These are phyloP conservation scores for Rhamnusium bicolor DNA, from an alignment of 2,888 invertebrate genomes.

Conservation along the genomic window DNA sequence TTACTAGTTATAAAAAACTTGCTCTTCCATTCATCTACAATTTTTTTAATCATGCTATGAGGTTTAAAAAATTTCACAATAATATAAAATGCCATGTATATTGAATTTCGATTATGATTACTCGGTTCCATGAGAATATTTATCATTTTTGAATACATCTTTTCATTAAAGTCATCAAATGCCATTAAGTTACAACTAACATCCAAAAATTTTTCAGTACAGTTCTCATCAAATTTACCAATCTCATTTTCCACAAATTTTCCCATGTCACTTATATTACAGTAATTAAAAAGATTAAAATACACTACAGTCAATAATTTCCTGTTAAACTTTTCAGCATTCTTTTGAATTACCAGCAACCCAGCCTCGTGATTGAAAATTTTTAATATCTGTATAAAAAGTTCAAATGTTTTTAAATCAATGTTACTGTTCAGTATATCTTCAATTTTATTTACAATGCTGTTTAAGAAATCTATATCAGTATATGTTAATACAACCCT, in stretches of 20 bases:
- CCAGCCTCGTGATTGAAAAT: conserved; percentile 11
- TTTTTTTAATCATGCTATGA: background rate
- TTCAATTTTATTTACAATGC: background rate
- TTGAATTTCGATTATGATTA: background rate
- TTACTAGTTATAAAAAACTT: background rate
- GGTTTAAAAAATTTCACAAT: background rate
- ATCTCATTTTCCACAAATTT: background rate
- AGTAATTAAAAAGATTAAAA: background rate
- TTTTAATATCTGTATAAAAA: conserved; percentile 12
- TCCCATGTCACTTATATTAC: background rate
- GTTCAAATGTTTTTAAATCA: conserved; percentile 9
- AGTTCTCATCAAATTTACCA: background rate
- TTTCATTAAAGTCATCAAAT: conserved; percentile 1
- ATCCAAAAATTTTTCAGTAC: background rate
- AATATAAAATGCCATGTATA: background rate
- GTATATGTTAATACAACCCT: conserved; percentile 5
- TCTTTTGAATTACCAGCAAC: background rate
- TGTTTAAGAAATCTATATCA: background rate
- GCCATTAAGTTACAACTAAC: conserved; percentile 12
- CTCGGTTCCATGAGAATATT: conserved; percentile 5
- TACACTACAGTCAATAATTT: background rate
- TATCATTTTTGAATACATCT: conserved; percentile 8
- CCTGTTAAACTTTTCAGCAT: background rate
- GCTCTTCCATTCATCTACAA: background rate
- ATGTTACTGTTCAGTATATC: too few relatives aligned